Evolutionary conservation across 2,113 vertebrate species (phyloP).

Genomic region (Dromaius novaehollandiae): DNA sequence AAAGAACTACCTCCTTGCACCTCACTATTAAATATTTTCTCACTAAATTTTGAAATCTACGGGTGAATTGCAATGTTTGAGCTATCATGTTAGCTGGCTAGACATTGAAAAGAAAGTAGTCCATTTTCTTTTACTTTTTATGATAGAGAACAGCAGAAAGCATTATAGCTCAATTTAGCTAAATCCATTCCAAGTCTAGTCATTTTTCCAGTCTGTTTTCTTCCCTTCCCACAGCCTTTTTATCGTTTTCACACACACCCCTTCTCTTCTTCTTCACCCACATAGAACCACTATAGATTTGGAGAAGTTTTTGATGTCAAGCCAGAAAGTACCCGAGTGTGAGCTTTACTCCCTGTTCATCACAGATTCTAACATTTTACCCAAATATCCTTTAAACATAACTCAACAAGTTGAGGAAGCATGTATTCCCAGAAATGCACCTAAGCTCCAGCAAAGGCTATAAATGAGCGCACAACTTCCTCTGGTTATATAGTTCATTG

Average conservation of each 20-base stretch:
- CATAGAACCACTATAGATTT: not conserved
- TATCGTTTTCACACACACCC: not conserved
- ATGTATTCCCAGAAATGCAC: not conserved
- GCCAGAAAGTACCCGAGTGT: not conserved
- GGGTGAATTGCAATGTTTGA: not conserved
- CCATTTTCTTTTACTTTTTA: not conserved
- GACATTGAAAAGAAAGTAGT: not conserved
- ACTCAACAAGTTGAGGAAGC: not conserved
- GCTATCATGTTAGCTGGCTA: not conserved
- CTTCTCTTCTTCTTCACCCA: not conserved
- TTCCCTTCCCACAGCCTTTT: not conserved
- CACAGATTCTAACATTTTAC: not conserved
- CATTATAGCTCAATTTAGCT: not conserved
- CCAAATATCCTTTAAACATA: not conserved
- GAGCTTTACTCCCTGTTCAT: not conserved
- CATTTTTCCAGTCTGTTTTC: not conserved
- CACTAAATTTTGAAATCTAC: not conserved
- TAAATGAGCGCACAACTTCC: not conserved
- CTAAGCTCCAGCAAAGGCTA: not conserved
- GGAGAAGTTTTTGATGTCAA: not conserved
- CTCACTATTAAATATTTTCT: not conserved
- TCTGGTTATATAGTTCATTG: not conserved
- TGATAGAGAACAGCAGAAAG: not conserved
- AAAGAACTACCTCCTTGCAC: not conserved
- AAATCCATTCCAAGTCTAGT: not conserved